Percentiles rank a stretch among this genome's conserved stretches.
These are phyloP conservation scores for Chrysocyon brachyurus DNA, from an alignment of 2,797 vertebrate genomes.

Conservation along the genomic window DNA sequence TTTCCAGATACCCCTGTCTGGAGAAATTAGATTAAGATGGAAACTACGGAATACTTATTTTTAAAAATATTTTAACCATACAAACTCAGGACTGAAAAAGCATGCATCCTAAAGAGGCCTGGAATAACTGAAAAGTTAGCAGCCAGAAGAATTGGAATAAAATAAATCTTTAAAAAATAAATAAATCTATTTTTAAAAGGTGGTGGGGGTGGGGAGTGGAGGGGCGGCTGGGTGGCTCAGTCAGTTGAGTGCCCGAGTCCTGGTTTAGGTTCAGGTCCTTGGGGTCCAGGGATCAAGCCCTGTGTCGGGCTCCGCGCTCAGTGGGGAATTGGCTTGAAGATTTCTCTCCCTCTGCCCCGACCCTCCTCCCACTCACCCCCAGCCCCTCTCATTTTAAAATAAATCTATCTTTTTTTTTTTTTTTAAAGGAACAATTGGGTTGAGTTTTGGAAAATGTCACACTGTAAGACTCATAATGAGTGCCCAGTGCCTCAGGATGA, in stretches of 20 bases:
- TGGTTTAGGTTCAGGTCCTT: background rate
- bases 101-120: background rate
- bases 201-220: no score
- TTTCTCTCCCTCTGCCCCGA: background rate
- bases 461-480: background rate
- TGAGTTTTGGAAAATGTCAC: background rate
- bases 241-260: background rate
- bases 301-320: background rate
- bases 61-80: background rate
- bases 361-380: rapidly evolving
- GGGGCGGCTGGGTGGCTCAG: background rate
- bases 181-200: background rate
- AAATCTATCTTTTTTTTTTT: background rate
- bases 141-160: background rate
- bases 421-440: background rate
- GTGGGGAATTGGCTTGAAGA: background rate
- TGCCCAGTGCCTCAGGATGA: background rate
- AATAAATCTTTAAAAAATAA: background rate
- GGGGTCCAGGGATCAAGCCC: background rate
- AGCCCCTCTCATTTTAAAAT: background rate
- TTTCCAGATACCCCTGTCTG: background rate
- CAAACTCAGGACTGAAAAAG: constrained; percentile 22
- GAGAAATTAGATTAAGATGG: background rate
- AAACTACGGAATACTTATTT: background rate
- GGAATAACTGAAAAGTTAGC: constrained; percentile 32